Evolutionary conservation across 2,888 invertebrate genomes (phyloP), one percentile per base, ranked within the genome.

Genomic region (Acrobasis consociella): DNA sequence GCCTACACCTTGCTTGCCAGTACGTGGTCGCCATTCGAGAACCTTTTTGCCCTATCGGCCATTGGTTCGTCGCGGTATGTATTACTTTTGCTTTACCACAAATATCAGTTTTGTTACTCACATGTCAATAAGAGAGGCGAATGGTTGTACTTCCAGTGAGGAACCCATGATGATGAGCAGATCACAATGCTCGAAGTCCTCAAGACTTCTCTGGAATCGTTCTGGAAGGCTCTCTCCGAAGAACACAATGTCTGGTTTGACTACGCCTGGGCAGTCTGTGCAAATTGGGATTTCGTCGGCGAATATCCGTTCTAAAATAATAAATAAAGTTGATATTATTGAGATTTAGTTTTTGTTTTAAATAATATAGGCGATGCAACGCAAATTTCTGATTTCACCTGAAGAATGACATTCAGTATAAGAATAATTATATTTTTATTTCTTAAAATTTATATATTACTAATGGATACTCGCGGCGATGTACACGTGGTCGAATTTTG

Each of bases 211-310:
- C 64, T 96, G 95, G 81, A 98, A 99, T 69, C 95, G 93, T 0
- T 93, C 89, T 0, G 99, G 98, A 15, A 99, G 93, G 80, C 94
- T 94, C 92, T 99, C 99, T 0, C 99, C 99, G 85, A 99, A 99
- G 90, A 99, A 98, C 13, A 99, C 96, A 72, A 99, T 97, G 78
- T 99, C 98, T 9, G 99, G 99, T 83, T 99, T 99, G 0, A 99
- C 97, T 7, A 98, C 91, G 0, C 96, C 96, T 0, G 94, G 93
- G 76, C 97, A 97, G 49, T 93, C 87, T 1, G 94, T 94, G 80
- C 98, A 99, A 52, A 94, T 95, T 13, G 98, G 98, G 64, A 98
- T 93, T 67, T 93, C 89, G 75, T 96, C 96, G 1, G 94, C 87
- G 69, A 96, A 92, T 78, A 92, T 96, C 79, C 94, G 93, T 63